These are phyloP conservation scores for Trachemys scripta DNA, from an alignment of 2,113 vertebrate species.

Conservation along the genomic window DNA sequence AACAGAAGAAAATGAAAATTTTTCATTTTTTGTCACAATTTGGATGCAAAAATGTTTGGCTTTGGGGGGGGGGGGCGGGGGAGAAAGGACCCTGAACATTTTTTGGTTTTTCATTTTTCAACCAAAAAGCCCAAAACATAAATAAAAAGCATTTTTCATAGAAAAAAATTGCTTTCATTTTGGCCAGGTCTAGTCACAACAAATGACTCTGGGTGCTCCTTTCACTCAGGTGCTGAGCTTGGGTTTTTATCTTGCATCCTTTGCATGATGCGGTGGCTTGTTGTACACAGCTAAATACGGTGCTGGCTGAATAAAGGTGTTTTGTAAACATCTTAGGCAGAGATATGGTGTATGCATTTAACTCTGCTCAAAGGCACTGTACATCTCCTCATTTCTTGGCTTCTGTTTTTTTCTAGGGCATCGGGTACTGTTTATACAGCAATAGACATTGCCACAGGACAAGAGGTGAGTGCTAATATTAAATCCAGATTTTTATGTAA, in stretches of 20 bases:
- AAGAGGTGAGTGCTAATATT: constrained; percentile 86
- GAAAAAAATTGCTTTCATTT: background rate
- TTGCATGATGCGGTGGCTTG: background rate
- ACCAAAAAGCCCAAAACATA: background rate
- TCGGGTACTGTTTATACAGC: constrained; percentile 98
- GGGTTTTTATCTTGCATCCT: background rate
- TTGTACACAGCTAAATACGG: background rate
- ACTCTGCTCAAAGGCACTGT: accelerated
- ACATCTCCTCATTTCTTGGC: background rate
- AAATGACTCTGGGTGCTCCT: background rate
- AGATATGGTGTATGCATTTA: background rate
- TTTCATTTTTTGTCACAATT: background rate
- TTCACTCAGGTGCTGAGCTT: background rate
- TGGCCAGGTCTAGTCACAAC: background rate
- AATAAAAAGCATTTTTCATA: background rate
- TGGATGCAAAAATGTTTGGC: background rate
- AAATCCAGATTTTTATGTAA: background rate
- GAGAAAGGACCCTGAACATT: background rate
- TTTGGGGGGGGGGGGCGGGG: background rate
- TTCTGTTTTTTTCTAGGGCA: constrained; percentile 84
- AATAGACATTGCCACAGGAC: constrained; percentile 97
- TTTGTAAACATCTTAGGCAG: background rate
- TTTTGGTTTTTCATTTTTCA: background rate
- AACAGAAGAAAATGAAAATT: background rate
- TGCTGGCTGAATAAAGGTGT: background rate